These are phyloP conservation scores for Albula glossodonta DNA, from an alignment of 2,113 vertebrate genomes.

Conservation along the genomic window DNA sequence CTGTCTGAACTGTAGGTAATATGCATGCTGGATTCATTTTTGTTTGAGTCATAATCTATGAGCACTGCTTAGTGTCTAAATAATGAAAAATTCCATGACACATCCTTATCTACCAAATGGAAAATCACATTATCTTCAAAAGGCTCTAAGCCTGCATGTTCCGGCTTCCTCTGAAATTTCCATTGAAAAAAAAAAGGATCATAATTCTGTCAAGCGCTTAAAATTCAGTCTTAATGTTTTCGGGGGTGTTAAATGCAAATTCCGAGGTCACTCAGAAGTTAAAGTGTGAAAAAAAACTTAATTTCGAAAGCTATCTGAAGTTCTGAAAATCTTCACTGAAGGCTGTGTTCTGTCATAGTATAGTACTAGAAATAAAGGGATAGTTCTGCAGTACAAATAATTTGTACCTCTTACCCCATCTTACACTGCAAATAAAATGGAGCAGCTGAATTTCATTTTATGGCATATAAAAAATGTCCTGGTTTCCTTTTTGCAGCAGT, in stretches of 20 bases:
- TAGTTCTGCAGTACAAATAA: background rate
- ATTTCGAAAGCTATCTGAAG: conserved; percentile 59
- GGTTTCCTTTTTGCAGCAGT: background rate
- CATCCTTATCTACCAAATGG: conserved; percentile 68
- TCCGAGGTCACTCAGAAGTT: conserved; percentile 67
- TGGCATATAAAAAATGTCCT: background rate
- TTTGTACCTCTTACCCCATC: background rate
- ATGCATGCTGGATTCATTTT: conserved; percentile 63
- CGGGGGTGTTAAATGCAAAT: conserved; percentile 73
- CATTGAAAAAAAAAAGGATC: conserved; percentile 50
- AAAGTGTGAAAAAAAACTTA: conserved; percentile 58
- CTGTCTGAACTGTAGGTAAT: conserved; percentile 62
- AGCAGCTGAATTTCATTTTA: background rate
- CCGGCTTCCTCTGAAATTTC: conserved; percentile 54
- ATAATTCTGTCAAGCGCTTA: conserved; percentile 68
- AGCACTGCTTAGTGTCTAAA: conserved; percentile 71
- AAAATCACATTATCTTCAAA: conserved; percentile 76
- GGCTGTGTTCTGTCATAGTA: conserved; percentile 57
- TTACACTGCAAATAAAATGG: background rate
- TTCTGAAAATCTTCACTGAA: conserved; percentile 59
- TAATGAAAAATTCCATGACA: conserved; percentile 70
- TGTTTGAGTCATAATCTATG: conserved; percentile 59
- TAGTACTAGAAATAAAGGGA: conserved; percentile 36
- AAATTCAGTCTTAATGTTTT: conserved; percentile 62
- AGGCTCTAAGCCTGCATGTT: conserved; percentile 62